Evolutionary conservation across 2,113 vertebrate species (phyloP).

Genomic region (Nothobranchius kuhntae): DNA sequence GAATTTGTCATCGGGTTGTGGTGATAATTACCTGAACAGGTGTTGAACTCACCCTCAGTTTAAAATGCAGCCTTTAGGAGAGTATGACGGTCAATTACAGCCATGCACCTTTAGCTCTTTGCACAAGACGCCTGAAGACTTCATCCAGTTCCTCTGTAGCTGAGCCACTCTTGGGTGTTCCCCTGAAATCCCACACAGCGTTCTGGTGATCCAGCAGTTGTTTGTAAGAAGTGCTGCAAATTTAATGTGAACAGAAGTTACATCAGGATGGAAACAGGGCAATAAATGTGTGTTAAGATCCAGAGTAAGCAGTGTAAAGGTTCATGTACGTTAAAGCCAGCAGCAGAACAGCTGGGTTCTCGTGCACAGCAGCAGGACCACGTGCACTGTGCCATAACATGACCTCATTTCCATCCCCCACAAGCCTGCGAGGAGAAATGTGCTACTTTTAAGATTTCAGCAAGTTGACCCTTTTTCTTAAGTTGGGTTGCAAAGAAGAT

Average conservation of each 20-base stretch:
- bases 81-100: too few relatives aligned
- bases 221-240: conserved; percentile 21
- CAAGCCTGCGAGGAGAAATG: conserved; percentile 7
- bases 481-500: too few relatives aligned
- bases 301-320: conserved; percentile 48
- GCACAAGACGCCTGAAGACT: background rate
- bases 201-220: background rate
- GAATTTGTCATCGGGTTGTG: too few relatives aligned
- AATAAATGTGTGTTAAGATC: conserved; percentile 22
- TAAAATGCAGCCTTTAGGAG: too few relatives aligned
- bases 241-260: background rate
- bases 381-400: background rate
- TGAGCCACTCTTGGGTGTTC: conserved; percentile 12
- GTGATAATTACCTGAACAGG: too few relatives aligned
- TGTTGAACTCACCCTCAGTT: too few relatives aligned
- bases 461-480: too few relatives aligned
- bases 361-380: background rate
- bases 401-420: conserved; percentile 19
- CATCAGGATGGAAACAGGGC: background rate
- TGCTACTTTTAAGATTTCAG: conserved; percentile 16
- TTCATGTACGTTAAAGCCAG: conserved; percentile 15
- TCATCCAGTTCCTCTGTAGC: background rate
- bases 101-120: background rate
- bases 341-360: conserved; percentile 38
- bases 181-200: conserved; percentile 6